Evolutionary conservation across 1,140 invertebrate genomes (phyloP), one percentile per base, ranked within the genome.

Genomic region (Armadillidium nasatum): DNA sequence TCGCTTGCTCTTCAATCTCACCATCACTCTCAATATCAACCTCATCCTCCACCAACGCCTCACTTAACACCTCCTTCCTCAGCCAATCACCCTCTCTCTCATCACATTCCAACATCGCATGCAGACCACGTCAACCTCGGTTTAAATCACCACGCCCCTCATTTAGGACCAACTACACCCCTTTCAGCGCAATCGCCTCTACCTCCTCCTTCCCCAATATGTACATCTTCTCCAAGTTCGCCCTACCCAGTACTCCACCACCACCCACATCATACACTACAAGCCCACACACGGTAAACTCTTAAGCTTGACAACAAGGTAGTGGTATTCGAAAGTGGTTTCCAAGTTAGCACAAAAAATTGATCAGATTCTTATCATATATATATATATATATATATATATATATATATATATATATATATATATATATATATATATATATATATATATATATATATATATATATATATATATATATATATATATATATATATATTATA

Each of bases 101-200:
- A 77, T 44, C 76, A 79, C 76, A 75, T 74, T 44, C 75, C 76
- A 69, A 46, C 66, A 60, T 79, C 78, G 13, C 78, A 76, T 15
- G 77, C 72, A 15, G 74, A 76, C 45, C 75, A 74, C 87, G 82
- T 83, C n/a, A 79, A 80, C 69, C 70, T 79, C 67, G 73, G 77
- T 44, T 74, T 81, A 50, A 75, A 78, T 74, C 78, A 79, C 23
- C 80, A 81, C 76, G 54, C 78, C 0, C 82, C 81, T 72, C 79
- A 81, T 71, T 78, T 81, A 71, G 79, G 79, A 73, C 81, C 80
- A 10, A 76, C 81, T 72, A 81, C 82, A 10, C 79, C 81, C 71
- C 76, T 81, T 44, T 78, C 81, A 75, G 86, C 87, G n/a, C 87
- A 88, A 83, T 84, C 86, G 54, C 86, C 82, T 75, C 79, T 84